Base-by-base conservation (phyloP, 2,888 invertebrate species). In the Brachypalpus laphriformis region DNA sequence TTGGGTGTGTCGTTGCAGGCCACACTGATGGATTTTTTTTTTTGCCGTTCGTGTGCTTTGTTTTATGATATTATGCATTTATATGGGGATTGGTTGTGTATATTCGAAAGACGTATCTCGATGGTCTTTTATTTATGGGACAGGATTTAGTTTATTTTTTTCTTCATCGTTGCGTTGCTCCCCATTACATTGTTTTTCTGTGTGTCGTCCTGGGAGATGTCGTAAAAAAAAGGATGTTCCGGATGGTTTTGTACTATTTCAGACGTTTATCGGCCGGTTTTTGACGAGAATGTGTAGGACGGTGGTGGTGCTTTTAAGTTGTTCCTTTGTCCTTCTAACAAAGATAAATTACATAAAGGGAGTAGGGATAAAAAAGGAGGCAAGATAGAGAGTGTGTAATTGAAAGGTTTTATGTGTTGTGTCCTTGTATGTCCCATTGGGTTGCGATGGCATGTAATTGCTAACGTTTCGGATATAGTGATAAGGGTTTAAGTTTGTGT, bases 381-480 rank as follows among this genome's bases (percentile, higher is more conserved):
- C 14, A 18, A 40, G 34, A n/a, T 20, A 59, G 25, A 47, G 45
- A 25, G 40, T 71, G 11, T 34, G 49, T 71, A 78, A 78, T 83
- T 83, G 82, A 83, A 83, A 74, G 68, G 72, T 78, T 83, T 78
- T 78, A 78, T 66, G 63, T 57, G n/a, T 28, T 42, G 16, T 82
- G 22, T 71, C 59, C 25, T 18, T 16, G 37, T 20, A 25, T 31
- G n/a, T 54, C 45, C 31, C 31, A 47, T 5, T 51, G 71, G 59
- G 70, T 42, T 49, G 72, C 47, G 68, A 70, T 70, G 51, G 68
- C 20, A 57, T 70, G 63, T 80, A 68, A 78, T 78, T 68, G 61
- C 34, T 61, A 18, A 14, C 68, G 34, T 31, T 68, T 77, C 37
- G 51, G 45, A 37, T 40, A 14, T 57, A 66, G 65, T 68, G 74